Conservation (phyloP, 2,113 vertebrate genomes). For the Anhinga anhinga region DNA sequence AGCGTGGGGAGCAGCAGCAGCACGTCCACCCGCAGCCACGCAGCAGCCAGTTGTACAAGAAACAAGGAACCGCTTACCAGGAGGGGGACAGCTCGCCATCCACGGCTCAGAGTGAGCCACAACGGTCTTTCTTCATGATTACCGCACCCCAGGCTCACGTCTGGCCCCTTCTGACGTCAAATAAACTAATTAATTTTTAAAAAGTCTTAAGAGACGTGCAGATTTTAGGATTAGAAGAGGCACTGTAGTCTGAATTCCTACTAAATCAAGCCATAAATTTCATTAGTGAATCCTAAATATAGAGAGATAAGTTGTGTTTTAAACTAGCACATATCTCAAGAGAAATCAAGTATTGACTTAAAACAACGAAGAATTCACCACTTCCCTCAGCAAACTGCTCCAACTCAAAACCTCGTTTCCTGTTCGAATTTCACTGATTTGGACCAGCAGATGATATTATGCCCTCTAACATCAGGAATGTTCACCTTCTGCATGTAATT, state of each 20-base stretch:
- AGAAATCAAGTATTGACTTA: background rate
- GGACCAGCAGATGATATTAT: background rate
- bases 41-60: background rate
- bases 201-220: background rate
- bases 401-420: background rate
- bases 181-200: background rate
- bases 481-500: background rate
- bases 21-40: background rate
- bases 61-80: background rate
- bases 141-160: accelerated
- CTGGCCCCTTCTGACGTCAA: background rate
- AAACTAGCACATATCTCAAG: background rate
- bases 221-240: background rate
- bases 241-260: background rate
- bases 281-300: background rate
- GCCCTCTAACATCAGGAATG: background rate
- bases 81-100: background rate
- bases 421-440: background rate
- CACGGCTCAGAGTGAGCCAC: background rate
- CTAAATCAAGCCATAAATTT: background rate
- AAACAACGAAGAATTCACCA: background rate
- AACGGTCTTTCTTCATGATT: accelerated
- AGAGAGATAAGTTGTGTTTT: background rate
- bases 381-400: background rate
- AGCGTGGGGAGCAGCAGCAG: background rate